Evolutionary conservation across 2,113 vertebrate genomes (phyloP).

Genomic region (Platysternon megacephalum): DNA sequence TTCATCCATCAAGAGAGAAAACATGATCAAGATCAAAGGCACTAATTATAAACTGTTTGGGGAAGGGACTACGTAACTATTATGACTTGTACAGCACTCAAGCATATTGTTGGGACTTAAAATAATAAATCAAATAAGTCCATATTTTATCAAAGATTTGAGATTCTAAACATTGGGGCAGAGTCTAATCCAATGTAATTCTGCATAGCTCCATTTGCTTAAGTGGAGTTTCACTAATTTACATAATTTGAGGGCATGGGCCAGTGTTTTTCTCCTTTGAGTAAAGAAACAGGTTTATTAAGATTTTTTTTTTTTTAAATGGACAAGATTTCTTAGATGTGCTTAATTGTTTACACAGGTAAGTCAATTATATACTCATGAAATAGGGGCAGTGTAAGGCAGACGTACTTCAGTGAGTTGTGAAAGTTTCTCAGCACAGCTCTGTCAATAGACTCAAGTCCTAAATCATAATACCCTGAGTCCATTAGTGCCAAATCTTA

Average conservation of each 20-base stretch:
- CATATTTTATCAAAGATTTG: accelerated
- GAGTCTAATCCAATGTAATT: neutral
- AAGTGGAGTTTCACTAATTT: neutral
- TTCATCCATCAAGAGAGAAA: neutral
- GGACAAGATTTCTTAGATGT: neutral
- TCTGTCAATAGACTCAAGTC: neutral
- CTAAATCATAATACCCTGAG: neutral
- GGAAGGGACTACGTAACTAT: neutral
- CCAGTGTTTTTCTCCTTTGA: neutral
- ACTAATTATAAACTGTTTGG: neutral
- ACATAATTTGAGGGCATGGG: neutral
- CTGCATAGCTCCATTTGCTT: neutral
- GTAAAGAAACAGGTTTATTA: neutral
- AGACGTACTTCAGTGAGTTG: neutral
- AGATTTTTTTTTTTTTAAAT: accelerated
- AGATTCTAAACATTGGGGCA: neutral
- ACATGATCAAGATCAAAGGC: neutral
- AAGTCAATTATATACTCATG: neutral
- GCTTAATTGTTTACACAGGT: neutral
- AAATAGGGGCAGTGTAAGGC: neutral
- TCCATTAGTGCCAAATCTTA: neutral
- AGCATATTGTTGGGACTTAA: neutral
- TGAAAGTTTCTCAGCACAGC: neutral
- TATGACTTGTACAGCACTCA: neutral
- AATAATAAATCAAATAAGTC: neutral